These are phyloP conservation scores for Myotis findleyi DNA, from an alignment of 2,797 vertebrate species.

Conservation along the genomic window DNA sequence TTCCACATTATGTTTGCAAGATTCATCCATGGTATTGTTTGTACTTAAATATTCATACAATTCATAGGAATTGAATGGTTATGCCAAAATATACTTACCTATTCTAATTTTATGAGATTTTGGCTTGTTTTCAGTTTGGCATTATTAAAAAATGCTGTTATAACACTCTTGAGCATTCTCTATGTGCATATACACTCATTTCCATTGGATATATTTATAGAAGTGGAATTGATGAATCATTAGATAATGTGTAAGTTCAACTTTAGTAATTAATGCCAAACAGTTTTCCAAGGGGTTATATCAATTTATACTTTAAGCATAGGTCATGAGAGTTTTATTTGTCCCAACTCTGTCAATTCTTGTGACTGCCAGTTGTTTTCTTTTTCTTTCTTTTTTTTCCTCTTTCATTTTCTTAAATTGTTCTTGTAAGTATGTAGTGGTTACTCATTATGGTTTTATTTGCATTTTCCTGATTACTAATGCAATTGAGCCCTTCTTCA, in stretches of 20 bases:
- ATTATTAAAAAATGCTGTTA: background rate
- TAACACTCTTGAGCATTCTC: background rate
- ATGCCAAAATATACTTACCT: background rate
- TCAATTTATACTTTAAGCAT: background rate
- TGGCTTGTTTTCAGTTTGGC: background rate
- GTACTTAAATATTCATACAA: background rate
- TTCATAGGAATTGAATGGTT: background rate
- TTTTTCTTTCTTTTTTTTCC: background rate
- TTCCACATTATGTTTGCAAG: background rate
- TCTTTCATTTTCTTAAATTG: background rate
- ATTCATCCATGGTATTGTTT: background rate
- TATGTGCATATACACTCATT: background rate
- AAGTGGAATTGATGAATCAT: background rate
- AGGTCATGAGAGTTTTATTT: background rate
- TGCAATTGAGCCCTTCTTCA: background rate
- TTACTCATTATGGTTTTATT: background rate
- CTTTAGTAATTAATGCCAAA: background rate
- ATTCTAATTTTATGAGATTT: background rate
- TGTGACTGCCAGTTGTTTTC: background rate
- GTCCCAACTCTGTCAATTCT: background rate
- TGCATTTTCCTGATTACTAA: constrained; percentile 21
- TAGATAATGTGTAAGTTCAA: background rate
- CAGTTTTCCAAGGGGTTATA: background rate
- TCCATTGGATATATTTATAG: background rate
- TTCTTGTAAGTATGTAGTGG: too few species aligned